Evolutionary conservation across 2,113 vertebrate genomes (phyloP), one percentile per base, ranked within the genome.

Genomic region (Antennarius striatus): DNA sequence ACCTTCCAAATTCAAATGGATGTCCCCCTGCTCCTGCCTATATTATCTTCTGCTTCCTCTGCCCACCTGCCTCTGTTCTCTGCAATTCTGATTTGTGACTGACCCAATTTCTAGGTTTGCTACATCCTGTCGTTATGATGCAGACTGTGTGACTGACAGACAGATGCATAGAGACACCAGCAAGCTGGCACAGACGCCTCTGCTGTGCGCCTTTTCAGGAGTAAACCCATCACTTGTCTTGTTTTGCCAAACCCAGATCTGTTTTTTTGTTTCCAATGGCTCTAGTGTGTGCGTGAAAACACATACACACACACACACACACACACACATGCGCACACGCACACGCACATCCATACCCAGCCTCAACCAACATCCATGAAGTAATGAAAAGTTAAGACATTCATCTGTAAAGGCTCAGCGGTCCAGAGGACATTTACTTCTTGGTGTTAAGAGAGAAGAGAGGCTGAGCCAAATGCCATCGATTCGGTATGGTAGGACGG

Each of bases 91-190:
- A 90, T 91, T 90, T 86, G 86, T 55, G 70, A 82, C 72, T 93
- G 92, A 93, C 92, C 92, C 87, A 92, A 80, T 93, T 93, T 92
- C 69, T 79, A 85, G 87, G 88, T 91, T 88, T 83, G 84, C 90
- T 82, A 80, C 65, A 75, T 87, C 78, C 73, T 74, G 81, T 63
- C 16, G 80, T 84, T 73, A 68, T 63, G 76, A 74, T 46, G 66
- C 71, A 79, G 74, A 78, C 80, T 67, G 80, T 55, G 66, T 46
- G 72, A 77, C 63, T 71, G 74, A 69, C 70, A 40, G 74, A 72
- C 72, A 13, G 73, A 70, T 30, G 29, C 74, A 83, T 70, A 77
- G 73, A 86, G 77, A 89, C 78, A 83, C 66, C 80, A 62, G 65
- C 71, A 56, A 75, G 69, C 60, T 78, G 71, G 77, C 77, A 81